Evolutionary conservation across 2,888 invertebrate genomes (phyloP), one percentile per base, ranked within the genome.

Genomic region (Nomada fabriciana): DNA sequence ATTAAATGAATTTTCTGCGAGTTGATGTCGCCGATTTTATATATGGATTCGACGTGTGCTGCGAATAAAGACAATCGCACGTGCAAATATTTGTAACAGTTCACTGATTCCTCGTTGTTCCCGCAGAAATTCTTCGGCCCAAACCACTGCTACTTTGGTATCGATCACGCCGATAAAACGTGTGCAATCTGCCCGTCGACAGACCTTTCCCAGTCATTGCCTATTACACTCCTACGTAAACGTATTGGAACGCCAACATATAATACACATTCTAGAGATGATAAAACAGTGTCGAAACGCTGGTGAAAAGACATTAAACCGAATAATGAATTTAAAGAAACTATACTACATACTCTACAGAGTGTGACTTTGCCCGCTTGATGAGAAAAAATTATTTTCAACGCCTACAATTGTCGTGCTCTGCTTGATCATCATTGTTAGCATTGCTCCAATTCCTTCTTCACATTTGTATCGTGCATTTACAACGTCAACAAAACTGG

Each of bases 121-220:
- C 36, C 67, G 13, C 67, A 68, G 61, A 72, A 78, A 80, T 78
- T 47, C 71, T 78, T 67, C 60, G 10, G 13, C 47, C 69, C 52
- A 43, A 53, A 67, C 78, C 64, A 60, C 36, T 42, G 65, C 53
- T 65, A 47, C 52, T 18, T 57, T 55, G 67, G 71, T 67, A 78
- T 78, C 71, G 80, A 80, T 80, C 67, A 80, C 57, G 25, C 3
- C 61, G 61, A 80, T 78, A 78, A 78, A 80, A 80, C 80, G 61
- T 71, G 79, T 52, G 55, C 61, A 36, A 72, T 67, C 55, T 25
- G 57, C 60, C 50, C 9, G 43, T 4, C 67, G 71, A 43, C 79
- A 72, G 50, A 42, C 67, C 15, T 57, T 72, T 63, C 29, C 23
- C 71, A 13, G 4, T 0, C 36, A 2, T 13, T 15, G 4, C 15